A percentile compares a stretch with the other conserved stretches of the same genome.
phyloP scores from a whole-genome alignment of 2,888 invertebrate species.

The Willowsia nigromaculata region DNA sequence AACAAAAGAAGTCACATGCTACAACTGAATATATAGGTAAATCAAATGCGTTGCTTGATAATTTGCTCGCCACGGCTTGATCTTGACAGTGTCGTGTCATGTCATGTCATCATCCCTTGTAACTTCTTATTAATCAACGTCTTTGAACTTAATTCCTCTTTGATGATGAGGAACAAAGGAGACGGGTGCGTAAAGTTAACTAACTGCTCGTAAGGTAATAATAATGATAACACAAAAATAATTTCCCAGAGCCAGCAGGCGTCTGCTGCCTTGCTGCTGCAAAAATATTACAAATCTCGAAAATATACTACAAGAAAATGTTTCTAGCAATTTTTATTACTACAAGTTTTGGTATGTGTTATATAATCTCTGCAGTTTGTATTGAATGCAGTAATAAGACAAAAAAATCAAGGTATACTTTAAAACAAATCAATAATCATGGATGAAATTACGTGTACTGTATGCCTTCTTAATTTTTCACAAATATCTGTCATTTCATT shows the following conservation, averaged over 20 bases:
- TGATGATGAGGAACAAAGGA: constrained; percentile 1
- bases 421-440: neutral
- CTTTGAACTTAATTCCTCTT: constrained; percentile 14
- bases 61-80: constrained; percentile 12
- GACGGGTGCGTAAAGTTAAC: neutral
- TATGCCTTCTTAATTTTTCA: constrained; percentile 17
- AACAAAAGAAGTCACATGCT: neutral
- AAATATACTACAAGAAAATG: neutral
- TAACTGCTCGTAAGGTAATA: neutral
- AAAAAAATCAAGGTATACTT: neutral
- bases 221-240: neutral
- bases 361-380: neutral
- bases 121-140: constrained; percentile 24
- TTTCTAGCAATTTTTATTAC: neutral
- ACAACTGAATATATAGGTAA: neutral
- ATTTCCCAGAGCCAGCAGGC: constrained; percentile 33
- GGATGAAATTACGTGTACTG: neutral
- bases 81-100: constrained; percentile 58
- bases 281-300: neutral
- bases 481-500: constrained; percentile 6
- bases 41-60: neutral
- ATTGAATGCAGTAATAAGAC: neutral
- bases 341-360: neutral
- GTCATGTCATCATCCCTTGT: constrained; percentile 24
- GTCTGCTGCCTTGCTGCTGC: constrained; percentile 9